Evolutionary conservation across 53 echinoderm and acorn worm genomes (phyloP).

Genomic region (Paelopatides confundens): DNA sequence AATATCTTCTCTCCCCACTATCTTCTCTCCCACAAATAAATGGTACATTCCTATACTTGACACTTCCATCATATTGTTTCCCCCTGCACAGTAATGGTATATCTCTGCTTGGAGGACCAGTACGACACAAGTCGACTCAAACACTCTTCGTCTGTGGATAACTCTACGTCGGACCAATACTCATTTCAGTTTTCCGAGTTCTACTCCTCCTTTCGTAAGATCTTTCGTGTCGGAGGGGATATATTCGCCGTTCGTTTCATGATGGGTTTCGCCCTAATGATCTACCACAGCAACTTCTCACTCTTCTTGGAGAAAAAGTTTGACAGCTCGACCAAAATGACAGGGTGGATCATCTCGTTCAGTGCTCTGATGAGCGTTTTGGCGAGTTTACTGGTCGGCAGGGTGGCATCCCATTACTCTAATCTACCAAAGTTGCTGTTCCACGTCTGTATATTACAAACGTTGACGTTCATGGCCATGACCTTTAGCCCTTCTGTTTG

Average conservation of each 20-base stretch:
- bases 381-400: constrained; percentile 75
- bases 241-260: constrained; percentile 84
- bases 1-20: too few relatives aligned
- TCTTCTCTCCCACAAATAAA: too few relatives aligned
- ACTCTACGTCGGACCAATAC: constrained; percentile 76
- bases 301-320: constrained; percentile 79
- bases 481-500: constrained; percentile 65
- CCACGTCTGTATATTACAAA: constrained; percentile 66
- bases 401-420: constrained; percentile 68
- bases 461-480: constrained; percentile 60
- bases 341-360: constrained; percentile 83
- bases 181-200: constrained; percentile 56
- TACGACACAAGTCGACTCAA: constrained; percentile 34
- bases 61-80: background rate
- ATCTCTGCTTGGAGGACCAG: constrained; percentile 31
- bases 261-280: constrained; percentile 72
- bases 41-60: background rate
- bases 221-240: constrained; percentile 70
- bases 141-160: constrained; percentile 64
- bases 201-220: constrained; percentile 69
- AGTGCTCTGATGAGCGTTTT: constrained; percentile 65
- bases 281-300: constrained; percentile 90
- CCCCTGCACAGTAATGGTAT: constrained; percentile 30
- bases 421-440: constrained; percentile 64
- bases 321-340: constrained; percentile 73